Evolutionary conservation across 2,888 invertebrate species (phyloP).

Genomic region (Chirona hameri): DNA sequence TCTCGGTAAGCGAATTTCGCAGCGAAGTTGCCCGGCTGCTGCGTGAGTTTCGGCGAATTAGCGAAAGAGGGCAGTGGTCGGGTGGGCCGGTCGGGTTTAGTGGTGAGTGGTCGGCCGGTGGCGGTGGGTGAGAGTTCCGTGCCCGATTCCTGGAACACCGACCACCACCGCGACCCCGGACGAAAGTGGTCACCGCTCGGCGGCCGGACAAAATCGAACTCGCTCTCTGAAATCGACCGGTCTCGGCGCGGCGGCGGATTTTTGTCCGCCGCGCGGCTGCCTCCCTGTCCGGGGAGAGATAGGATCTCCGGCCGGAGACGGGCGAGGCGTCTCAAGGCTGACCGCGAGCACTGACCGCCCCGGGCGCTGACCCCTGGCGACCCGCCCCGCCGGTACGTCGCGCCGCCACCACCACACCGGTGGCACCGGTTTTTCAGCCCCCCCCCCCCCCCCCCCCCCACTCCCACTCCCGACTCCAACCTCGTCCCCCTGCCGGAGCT

Average conservation of each 20-base stretch:
- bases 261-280: neutral
- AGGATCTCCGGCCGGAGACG: neutral
- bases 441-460: neutral
- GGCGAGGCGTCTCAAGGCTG: neutral
- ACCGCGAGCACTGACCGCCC: neutral
- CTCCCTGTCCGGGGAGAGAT: too few relatives aligned
- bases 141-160: too few relatives aligned
- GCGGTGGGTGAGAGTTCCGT: too few relatives aligned
- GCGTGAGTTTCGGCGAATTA: too few relatives aligned
- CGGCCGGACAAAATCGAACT: neutral
- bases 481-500: too few relatives aligned
- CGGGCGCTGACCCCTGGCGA: constrained; percentile 6
- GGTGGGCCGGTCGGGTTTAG: too few relatives aligned
- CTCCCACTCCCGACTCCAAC: too few relatives aligned
- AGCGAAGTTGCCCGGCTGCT: too few relatives aligned
- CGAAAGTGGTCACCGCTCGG: neutral
- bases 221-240: neutral
- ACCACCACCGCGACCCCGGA: neutral
- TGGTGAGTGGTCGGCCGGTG: too few relatives aligned
- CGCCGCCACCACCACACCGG: neutral
- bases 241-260: neutral
- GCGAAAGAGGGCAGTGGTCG: too few relatives aligned
- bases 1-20: too few relatives aligned
- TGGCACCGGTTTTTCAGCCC: neutral
- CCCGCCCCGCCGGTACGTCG: neutral